Percentiles rank a stretch among this genome's conserved stretches.
These are phyloP conservation scores for Streblospio benedicti DNA, from an alignment of 1,140 invertebrate genomes.

Conservation along the genomic window DNA sequence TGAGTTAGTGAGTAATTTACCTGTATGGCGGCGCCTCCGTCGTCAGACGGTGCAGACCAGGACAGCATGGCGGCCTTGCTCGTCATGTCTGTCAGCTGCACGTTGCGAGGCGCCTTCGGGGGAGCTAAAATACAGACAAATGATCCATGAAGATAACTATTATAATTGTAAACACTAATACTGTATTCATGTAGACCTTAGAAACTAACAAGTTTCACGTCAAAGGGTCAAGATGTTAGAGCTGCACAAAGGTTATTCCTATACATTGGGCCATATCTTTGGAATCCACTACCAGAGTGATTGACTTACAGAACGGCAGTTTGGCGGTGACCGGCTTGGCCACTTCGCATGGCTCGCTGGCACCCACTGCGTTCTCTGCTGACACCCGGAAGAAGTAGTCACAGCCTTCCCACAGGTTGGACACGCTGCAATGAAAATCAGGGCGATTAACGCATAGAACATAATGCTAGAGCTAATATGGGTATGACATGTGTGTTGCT, in stretches of 20 bases:
- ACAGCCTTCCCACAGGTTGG: constrained; percentile 79
- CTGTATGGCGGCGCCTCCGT: constrained; percentile 56
- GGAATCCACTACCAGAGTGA: too few species aligned
- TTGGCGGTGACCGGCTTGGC: constrained; percentile 49
- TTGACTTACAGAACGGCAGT: constrained; percentile 35
- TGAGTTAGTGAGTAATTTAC: too few species aligned
- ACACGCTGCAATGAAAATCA: constrained; percentile 56
- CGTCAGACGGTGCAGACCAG: constrained; percentile 69
- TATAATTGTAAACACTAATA: too few species aligned
- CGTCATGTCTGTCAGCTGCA: constrained; percentile 78
- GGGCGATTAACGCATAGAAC: too few species aligned
- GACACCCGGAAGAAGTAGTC: constrained; percentile 89
- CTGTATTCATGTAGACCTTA: too few species aligned
- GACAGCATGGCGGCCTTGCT: constrained; percentile 86
- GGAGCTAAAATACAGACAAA: constrained; percentile 56
- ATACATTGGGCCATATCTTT: too few species aligned
- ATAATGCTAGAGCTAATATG: too few species aligned
- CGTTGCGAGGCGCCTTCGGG: constrained; percentile 86
- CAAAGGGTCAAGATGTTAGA: too few species aligned
- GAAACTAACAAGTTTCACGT: too few species aligned
- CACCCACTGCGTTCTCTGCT: constrained; percentile 88
- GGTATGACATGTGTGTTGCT: too few species aligned
- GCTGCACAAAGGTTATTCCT: too few species aligned
- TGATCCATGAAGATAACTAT: too few species aligned
- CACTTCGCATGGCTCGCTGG: constrained; percentile 70